Conservation (phyloP, 2,888 invertebrate genomes). For the Sinopyrophorus schimmeli region DNA sequence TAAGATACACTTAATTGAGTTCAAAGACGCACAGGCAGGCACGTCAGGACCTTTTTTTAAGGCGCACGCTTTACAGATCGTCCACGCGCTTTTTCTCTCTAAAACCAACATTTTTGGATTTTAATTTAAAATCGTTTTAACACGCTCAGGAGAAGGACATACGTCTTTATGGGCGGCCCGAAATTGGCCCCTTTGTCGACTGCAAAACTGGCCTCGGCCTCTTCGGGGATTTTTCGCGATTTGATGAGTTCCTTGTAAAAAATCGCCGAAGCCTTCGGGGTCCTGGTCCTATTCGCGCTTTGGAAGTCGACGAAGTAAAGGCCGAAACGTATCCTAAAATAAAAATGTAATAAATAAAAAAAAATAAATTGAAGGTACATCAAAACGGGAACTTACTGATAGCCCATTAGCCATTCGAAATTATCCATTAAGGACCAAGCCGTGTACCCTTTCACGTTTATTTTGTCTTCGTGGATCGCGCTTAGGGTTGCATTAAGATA, state of each 20-base stretch:
- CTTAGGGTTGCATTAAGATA: slow-evolving; percentile 39
- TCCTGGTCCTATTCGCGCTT: slow-evolving; percentile 60
- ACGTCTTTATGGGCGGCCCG: no score
- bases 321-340: slow-evolving; percentile 60
- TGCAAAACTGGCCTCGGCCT: no score
- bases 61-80: no score
- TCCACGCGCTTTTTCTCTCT: no score
- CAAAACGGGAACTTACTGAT: not conserved
- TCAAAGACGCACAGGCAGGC: no score
- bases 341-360: not conserved
- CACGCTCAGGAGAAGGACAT: no score
- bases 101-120: no score
- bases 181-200: no score
- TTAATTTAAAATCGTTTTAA: no score
- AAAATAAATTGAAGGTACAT: no score
- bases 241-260: slow-evolving; percentile 59
- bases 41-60: no score
- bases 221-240: slow-evolving; percentile 40
- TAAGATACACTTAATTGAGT: no score
- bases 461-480: slow-evolving; percentile 40
- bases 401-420: slow-evolving; percentile 41
- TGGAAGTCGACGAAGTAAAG: slow-evolving; percentile 67
- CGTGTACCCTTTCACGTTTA: slow-evolving; percentile 41
- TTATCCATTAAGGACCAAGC: slow-evolving; percentile 48
- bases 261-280: slow-evolving; percentile 63